These are phyloP conservation scores for Drosophila austrosaltans DNA, from an alignment of 2,888 invertebrate genomes.

Conservation along the genomic window DNA sequence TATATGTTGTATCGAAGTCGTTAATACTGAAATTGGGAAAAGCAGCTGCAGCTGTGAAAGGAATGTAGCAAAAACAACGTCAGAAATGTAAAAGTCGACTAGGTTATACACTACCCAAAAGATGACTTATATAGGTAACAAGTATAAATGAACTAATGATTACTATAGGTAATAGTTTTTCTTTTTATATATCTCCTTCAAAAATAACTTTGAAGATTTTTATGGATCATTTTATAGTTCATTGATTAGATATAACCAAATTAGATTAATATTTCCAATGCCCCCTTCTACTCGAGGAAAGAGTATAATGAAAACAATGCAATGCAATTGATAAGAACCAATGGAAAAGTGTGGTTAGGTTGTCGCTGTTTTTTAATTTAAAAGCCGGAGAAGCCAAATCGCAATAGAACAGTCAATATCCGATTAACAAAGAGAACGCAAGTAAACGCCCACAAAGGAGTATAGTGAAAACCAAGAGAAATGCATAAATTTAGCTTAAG, in stretches of 20 bases:
- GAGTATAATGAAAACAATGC: conserved; percentile 6
- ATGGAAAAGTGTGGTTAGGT: conserved; percentile 3
- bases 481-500: not conserved
- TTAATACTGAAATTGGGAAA: not conserved
- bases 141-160: not conserved
- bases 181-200: not conserved
- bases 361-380: not conserved
- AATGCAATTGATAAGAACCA: not conserved
- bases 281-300: not conserved
- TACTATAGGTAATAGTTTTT: too few relatives aligned
- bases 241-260: not conserved
- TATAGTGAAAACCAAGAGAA: not conserved
- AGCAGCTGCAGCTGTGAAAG: conserved; percentile 34
- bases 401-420: not conserved
- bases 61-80: not conserved
- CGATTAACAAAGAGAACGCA: not conserved
- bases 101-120: conserved; percentile 19
- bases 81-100: not conserved
- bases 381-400: conserved; percentile 2
- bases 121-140: not conserved
- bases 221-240: not conserved
- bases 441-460: not conserved
- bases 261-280: not conserved
- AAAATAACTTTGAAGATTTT: not conserved
- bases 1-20: not conserved